phyloP scores from a whole-genome alignment of 1,140 invertebrate species.

The Thereuonema tuberculata region DNA sequence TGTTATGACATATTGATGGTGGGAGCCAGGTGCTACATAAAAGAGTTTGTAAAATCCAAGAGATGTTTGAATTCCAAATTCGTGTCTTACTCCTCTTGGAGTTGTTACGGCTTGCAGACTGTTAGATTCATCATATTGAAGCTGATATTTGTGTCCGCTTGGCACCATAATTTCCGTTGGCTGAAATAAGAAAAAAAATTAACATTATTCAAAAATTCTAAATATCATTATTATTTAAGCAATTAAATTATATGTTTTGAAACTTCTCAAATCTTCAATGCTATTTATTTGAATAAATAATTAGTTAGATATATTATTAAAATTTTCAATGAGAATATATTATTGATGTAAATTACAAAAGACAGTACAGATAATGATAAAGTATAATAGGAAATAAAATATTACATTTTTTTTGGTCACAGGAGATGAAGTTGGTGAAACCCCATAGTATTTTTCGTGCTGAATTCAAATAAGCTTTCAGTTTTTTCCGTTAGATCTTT shows the following conservation, averaged over 20 bases:
- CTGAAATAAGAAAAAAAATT: constrained; percentile 31
- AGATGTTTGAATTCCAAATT: constrained; percentile 78
- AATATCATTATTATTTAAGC: too few species aligned
- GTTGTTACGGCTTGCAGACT: constrained; percentile 80
- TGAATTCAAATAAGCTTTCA: too few species aligned
- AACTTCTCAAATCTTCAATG: constrained; percentile 2
- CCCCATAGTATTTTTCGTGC: too few species aligned
- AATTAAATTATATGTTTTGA: too few species aligned
- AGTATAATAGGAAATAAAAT: too few species aligned
- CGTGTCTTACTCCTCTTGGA: constrained; percentile 80
- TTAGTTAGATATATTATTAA: not conserved
- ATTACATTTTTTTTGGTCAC: too few species aligned
- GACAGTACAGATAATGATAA: too few species aligned
- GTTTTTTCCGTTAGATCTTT: too few species aligned
- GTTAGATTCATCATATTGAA: constrained; percentile 83
- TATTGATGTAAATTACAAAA: too few species aligned
- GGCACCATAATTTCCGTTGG: constrained; percentile 84
- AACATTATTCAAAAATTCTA: constrained; percentile 6
- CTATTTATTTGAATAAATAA: not conserved
- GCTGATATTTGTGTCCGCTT: constrained; percentile 74
- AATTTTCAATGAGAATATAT: too few species aligned
- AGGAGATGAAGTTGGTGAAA: too few species aligned
- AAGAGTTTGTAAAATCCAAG: constrained; percentile 85
- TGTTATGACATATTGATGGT: constrained; percentile 75
- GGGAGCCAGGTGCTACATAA: constrained; percentile 76